Evolutionary conservation across 1,140 invertebrate genomes (phyloP), one percentile per base, ranked within the genome.

Genomic region (Leptinotarsa defecta): DNA sequence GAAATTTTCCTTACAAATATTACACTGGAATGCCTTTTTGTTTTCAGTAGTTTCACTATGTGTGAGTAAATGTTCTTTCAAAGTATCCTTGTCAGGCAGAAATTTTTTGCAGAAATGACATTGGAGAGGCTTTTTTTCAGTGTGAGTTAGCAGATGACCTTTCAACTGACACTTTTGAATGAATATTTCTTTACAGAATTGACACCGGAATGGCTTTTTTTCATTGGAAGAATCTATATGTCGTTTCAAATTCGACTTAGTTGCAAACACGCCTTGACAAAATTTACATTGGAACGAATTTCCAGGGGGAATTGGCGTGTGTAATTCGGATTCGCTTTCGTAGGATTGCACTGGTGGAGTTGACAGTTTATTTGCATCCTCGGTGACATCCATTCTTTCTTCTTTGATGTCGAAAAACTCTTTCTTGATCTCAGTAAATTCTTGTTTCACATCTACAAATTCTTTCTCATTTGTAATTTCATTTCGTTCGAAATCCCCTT

Each of bases 31-130:
- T 92, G 92, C 0, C 91, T 91, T 73, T 89, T 85, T 77, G 92
- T 90, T 0, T 90, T 91, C 0, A 92, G 94, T 79, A 94, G 93
- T n/a, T 91, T 92, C 78, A 92, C 85, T 75, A 93, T 89, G 74
- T 83, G 84, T 6, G 77, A 77, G 17, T 72, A 82, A 48, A 83
- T 79, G n/a, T 78, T 82, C 15, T 78, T 82, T 76, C 74, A n/a
- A 76, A 15, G 22, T 76, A 74, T 43, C 75, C 67, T 68, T 69
- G 67, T 17, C 70, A 69, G 64, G 68, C 71, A 49, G 74, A 76
- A 22, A 74, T 64, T 43, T 76, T 76, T 27, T 34, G 19, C 65
- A 68, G 17, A 17, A 27, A 19, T 68, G 24, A 27, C 65, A 68
- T 34, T 68, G n/a, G 22, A 20, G 43, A 6, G 5, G 17, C 17